Base-by-base conservation (phyloP, 1,140 invertebrate species). In the Trachymyrmex cornetzi region DNA sequence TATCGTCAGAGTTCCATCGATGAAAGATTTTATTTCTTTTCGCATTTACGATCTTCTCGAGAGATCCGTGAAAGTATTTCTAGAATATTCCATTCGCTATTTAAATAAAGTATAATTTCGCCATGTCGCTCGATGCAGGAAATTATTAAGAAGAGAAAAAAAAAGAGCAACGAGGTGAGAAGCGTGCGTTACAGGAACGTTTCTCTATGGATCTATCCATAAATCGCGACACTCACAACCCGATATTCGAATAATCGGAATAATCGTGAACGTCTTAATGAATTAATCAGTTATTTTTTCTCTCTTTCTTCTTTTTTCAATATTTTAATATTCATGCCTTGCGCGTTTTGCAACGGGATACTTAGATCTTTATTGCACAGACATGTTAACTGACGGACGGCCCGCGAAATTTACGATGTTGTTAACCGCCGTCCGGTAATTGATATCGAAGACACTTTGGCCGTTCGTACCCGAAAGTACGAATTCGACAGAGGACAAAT, bases 291-390 rank as follows among this genome's bases (percentile, higher is more conserved):
- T 9, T 19, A 14, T 19, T 44, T 55, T 44, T 48, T 44, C n/a
- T 64, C 30, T 61, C 22, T 61, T 24, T 27, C 5, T 24, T 6
- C 5, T 16, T 48, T 24, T 7, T 6, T 44, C 48, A 63, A 77
- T 30, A 85, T 79, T 44, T 85, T 66, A 85, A 85, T 79, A 85
- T 85, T 85, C 30, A 85, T 77, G 48, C 0, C n/a, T 27, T 59
- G 19, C 27, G 6, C n/a, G 30, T 22, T 34, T 38, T 71, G 44
- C 53, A 61, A 61, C 22, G n/a, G 50, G 44, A 64, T n/a, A 6
- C 5, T 34, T 34, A 44, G 19, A 75, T 75, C 48, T 69, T 84
- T 75, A 75, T 84, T 75, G 38, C 69, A 30, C 22, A 22, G 11
- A n/a, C 77, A 24, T 44, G 50, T 69, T 61, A 22, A 82, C 53